These are phyloP conservation scores for Itoplectis maculator DNA, from an alignment of 2,888 invertebrate genomes.

Conservation along the genomic window DNA sequence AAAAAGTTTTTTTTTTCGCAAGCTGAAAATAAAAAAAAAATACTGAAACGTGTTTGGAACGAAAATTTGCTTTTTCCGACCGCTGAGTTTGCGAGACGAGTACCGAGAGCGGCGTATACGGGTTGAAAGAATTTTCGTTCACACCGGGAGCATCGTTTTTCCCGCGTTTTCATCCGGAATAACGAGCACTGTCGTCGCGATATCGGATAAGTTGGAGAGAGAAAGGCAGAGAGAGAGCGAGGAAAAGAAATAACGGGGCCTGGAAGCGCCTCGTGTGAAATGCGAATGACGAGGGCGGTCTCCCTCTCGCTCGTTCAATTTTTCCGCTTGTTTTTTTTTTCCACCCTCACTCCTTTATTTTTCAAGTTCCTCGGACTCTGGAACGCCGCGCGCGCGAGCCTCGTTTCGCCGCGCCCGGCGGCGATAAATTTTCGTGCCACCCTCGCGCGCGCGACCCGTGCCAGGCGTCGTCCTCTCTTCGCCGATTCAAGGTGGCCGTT, in stretches of 20 bases:
- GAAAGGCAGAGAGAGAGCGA: conserved; percentile 5
- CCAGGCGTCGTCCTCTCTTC: conserved; percentile 26
- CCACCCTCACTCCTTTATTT: conserved; percentile 18
- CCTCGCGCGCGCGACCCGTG: conserved; percentile 34
- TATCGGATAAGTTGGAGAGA: conserved; percentile 23
- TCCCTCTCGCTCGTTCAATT: conserved; percentile 38
- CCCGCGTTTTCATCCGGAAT: conserved; percentile 40
- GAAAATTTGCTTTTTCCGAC: conserved; percentile 2
- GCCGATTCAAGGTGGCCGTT: conserved; percentile 43
- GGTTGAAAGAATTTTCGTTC: conserved; percentile 33
- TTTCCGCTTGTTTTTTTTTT: conserved; percentile 25
- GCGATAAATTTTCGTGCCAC: conserved; percentile 64
- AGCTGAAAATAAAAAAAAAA: too few species aligned
- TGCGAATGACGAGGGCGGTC: conserved; percentile 36
- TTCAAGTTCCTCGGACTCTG: conserved; percentile 36
- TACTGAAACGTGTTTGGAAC: background rate
- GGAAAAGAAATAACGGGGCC: conserved; percentile 50
- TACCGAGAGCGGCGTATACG: conserved; percentile 25
- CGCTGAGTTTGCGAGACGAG: conserved; percentile 3
- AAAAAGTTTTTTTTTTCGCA: background rate
- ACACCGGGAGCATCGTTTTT: conserved; percentile 23
- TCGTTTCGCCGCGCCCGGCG: conserved; percentile 33
- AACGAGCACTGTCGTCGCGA: conserved; percentile 50
- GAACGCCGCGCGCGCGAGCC: too few species aligned
- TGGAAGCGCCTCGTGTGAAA: conserved; percentile 38